Conservation (phyloP, 2,113 vertebrate genomes). For the Seriola aureovittata region DNA sequence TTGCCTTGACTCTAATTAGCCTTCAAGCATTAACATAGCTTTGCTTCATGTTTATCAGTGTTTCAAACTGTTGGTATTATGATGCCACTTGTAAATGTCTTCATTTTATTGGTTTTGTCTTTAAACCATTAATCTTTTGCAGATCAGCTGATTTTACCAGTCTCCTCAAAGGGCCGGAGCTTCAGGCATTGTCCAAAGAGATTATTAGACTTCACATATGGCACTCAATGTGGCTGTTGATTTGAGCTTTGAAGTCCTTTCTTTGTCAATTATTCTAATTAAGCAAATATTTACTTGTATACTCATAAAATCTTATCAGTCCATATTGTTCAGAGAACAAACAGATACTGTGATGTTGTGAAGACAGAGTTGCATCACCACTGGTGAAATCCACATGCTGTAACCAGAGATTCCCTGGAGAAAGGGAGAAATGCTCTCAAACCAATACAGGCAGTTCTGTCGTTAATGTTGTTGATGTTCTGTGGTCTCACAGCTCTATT, state of each 20-base stretch:
- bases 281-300: slow-evolving; percentile 1
- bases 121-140: slow-evolving; percentile 36
- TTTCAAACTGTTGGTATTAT: slow-evolving; percentile 7
- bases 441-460: slow-evolving; percentile 57
- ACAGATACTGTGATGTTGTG: slow-evolving; percentile 34
- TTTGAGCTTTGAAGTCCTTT: slow-evolving; percentile 40
- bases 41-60: neutral
- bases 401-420: slow-evolving; percentile 72
- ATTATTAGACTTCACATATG: slow-evolving; percentile 66
- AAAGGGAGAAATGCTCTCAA: slow-evolving; percentile 50
- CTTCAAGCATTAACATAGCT: slow-evolving; percentile 21
- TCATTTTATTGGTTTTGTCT: slow-evolving; percentile 26
- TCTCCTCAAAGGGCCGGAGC: neutral
- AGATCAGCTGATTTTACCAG: slow-evolving; percentile 50
- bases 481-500: slow-evolving; percentile 68
- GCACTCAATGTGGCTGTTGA: slow-evolving; percentile 33
- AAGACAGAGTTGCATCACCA: slow-evolving; percentile 55
- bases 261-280: slow-evolving; percentile 4
- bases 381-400: slow-evolving; percentile 51
- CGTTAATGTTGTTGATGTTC: slow-evolving; percentile 56
- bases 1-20: slow-evolving; percentile 58
- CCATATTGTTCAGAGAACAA: neutral
- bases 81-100: slow-evolving; percentile 13
- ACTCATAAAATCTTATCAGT: no score
- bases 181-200: slow-evolving; percentile 52